Conservation (phyloP, 1,140 invertebrate species). For the Leguminivora glycinivorella region DNA sequence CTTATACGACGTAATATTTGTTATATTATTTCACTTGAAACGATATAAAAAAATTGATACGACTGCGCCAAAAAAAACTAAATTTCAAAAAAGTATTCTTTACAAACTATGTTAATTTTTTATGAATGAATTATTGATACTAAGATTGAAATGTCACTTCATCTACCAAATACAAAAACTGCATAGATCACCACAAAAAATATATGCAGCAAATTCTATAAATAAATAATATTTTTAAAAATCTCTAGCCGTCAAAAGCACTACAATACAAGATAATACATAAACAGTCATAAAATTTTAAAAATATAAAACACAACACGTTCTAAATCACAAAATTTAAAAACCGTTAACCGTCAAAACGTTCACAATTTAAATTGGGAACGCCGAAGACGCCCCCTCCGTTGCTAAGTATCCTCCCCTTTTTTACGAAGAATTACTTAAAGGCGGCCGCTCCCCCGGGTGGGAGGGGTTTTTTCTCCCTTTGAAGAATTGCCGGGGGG, state of each 20-base stretch:
- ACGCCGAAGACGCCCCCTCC: slow-evolving; percentile 41
- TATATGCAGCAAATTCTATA: too few species aligned
- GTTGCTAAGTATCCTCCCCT: slow-evolving; percentile 75
- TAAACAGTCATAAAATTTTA: background rate
- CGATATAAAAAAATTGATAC: too few species aligned
- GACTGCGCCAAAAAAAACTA: too few species aligned
- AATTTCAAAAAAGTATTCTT: too few species aligned
- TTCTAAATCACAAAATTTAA: background rate
- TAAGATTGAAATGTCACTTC: too few species aligned
- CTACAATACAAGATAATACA: background rate
- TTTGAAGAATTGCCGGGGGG: slow-evolving; percentile 75
- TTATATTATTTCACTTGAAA: too few species aligned
- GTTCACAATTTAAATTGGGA: background rate
- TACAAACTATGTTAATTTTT: too few species aligned
- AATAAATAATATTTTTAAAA: background rate
- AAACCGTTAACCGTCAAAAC: slow-evolving; percentile 4
- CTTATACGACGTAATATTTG: too few species aligned
- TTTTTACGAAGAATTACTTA: slow-evolving; percentile 77
- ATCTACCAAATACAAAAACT: too few species aligned
- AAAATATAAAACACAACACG: background rate
- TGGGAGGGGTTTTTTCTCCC: slow-evolving; percentile 72
- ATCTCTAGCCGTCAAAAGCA: background rate
- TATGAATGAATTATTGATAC: too few species aligned
- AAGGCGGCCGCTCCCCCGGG: slow-evolving; percentile 58
- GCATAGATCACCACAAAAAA: too few species aligned